A percentile compares a stretch with the other conserved stretches of the same genome.
Evolutionary conservation across 1,140 invertebrate species (phyloP).

Genomic region (Sinonovacula constricta): DNA sequence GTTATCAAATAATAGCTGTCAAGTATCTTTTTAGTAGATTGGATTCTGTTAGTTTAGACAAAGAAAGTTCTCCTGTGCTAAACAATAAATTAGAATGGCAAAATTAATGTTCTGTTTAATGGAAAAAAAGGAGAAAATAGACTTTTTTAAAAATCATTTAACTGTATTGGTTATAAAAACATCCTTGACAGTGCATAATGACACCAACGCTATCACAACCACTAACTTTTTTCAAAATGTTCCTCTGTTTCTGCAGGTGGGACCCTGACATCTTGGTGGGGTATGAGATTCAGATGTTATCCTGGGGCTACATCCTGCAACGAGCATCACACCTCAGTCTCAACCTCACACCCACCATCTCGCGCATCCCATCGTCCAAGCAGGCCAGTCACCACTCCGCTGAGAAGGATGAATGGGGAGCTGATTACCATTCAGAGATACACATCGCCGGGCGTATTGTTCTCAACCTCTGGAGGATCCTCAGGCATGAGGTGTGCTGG

Average conservation of each 20-base stretch:
- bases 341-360: slow-evolving; percentile 86
- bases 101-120: not conserved
- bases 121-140: not conserved
- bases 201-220: not conserved
- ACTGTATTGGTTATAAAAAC: not conserved
- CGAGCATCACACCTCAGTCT: slow-evolving; percentile 87
- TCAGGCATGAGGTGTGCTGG: slow-evolving; percentile 88
- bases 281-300: slow-evolving; percentile 95
- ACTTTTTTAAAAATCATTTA: not conserved
- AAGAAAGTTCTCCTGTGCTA: too few species aligned
- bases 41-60: too few species aligned
- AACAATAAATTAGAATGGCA: too few species aligned
- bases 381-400: slow-evolving; percentile 57
- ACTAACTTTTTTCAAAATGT: not conserved
- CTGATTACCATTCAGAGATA: slow-evolving; percentile 81
- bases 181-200: too few species aligned
- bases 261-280: slow-evolving; percentile 98
- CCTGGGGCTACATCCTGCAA: slow-evolving; percentile 97
- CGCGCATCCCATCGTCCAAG: slow-evolving; percentile 83
- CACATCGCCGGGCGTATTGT: slow-evolving; percentile 91
- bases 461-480: slow-evolving; percentile 94
- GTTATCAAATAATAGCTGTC: not conserved
- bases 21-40: not conserved
- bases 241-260: slow-evolving; percentile 77
- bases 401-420: slow-evolving; percentile 72